Evolutionary conservation across 1,140 invertebrate genomes (phyloP), one percentile per base, ranked within the genome.

Genomic region (Aphelinus atriplicis): DNA sequence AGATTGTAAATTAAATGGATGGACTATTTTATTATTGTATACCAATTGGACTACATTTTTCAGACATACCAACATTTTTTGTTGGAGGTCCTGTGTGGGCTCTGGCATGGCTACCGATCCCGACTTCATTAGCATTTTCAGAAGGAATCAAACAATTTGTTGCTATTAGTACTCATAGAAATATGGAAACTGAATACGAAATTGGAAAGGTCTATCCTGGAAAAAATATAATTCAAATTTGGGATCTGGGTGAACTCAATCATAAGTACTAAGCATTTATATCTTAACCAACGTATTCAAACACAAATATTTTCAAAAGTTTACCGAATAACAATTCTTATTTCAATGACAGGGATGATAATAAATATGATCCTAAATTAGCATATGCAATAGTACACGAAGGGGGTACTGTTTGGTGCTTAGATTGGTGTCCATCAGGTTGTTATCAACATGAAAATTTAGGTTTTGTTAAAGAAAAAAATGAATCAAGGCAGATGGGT

Each of bases 351-450:
- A 72, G 70, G 45, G 55, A 10, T 26, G 48, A n/a, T 5, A 58
- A 10, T 47, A 10, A 2, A 10, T 42, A 7, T 7, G 45, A 56
- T 7, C 80, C 82, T 3, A 42, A 69, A 57, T 84, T 92, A 67
- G 82, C 85, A 2, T 89, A 92, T 72, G 90, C 89, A 1, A 83
- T 95, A 64, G 89, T 88, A 48, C 91, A 94, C 80, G 87, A 92
- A 42, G 88, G 86, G 78, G 93, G 94, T n/a, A 89, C 89, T 6
- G 84, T 93, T 9, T 94, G 92, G 92, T 87, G 89, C 53, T 85
- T 94, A 82, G 90, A 91, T 80, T 95, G 93, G 93, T 95, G 94
- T 86, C 93, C 93, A 9, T 93, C 92, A 1, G 93, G 93, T 43
- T 90, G 90, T 77, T 91, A 90, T 75, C 87, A 91, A 66, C 80